Base-by-base conservation (phyloP, 1,140 invertebrate genomes). In the Marisa cornuarietis region DNA sequence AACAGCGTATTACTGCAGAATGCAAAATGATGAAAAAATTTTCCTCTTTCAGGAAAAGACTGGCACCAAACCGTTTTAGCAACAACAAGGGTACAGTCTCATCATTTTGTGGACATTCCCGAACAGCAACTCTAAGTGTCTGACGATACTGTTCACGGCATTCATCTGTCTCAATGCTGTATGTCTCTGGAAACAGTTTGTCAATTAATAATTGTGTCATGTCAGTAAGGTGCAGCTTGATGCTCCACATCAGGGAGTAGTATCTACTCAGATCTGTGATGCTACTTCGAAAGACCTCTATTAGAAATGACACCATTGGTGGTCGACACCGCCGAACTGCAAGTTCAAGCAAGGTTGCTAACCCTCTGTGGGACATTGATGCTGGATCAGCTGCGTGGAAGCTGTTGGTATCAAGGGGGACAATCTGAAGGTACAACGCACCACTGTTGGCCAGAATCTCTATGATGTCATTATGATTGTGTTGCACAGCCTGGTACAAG, bases 401-500 rank as follows among this genome's bases (percentile, higher is more conserved):
- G 22, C 65, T 68, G 65, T 68, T 24, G 26, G 26, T 31, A 13
- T 68, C n/a, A 24, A 68, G 26, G 22, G 65, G 65, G n/a, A 68
- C 65, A n/a, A 24, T 22, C 22, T 76, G 24, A 63, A 76, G 14
- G 31, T 76, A 76, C 6, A 4, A 22, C 10, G 74, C 74, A 7
- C 74, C 74, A 20, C 42, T 65, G 10, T n/a, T 51, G 10, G 22
- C 74, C 26, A 76, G 62, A 20, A 76, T 18, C 61, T 76, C 61
- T 26, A 76, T 61, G 14, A 76, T n/a, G 13, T 65, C 61, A 22
- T 14, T 42, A 65, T 76, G 74, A n/a, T 31, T 61, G 16, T 76
- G 58, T 49, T 51, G 20, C n/a, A 76, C 62, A 42, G 74, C 74
- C 11, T 76, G 74, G 24, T 65, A 76, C 74, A 76, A 42, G 16